phyloP scores from a whole-genome alignment of 2,797 vertebrate genomes.

The Hyperoplus immaculatus region DNA sequence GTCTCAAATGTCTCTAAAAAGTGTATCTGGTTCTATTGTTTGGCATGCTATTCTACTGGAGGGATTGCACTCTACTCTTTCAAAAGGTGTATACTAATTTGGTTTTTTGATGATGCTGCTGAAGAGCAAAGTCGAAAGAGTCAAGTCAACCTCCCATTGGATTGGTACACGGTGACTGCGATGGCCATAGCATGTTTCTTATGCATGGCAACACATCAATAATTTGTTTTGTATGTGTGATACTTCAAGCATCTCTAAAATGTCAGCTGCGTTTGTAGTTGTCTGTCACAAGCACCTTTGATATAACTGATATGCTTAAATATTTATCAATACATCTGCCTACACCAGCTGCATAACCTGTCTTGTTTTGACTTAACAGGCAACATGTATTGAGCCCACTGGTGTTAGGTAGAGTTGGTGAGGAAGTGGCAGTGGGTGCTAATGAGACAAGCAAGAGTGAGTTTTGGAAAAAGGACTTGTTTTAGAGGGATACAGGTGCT shows the following conservation, averaged over 20 bases:
- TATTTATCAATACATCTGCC: not conserved
- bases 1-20: constrained; percentile 27
- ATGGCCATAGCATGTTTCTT: not conserved
- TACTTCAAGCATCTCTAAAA: not conserved
- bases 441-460: too few species aligned
- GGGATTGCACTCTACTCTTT: constrained; percentile 17
- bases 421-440: not conserved
- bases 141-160: not conserved
- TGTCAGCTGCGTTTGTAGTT: not conserved
- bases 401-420: not conserved
- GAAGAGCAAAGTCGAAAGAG: not conserved
- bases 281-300: not conserved
- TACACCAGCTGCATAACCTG: not conserved
- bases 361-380: too few species aligned
- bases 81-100: constrained; percentile 36
- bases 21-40: constrained; percentile 31
- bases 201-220: not conserved
- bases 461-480: too few species aligned
- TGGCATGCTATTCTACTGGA: constrained; percentile 4
- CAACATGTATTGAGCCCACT: not conserved
- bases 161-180: not conserved
- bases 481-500: too few species aligned
- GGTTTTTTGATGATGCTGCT: constrained; percentile 31
- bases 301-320: not conserved
- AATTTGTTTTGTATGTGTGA: not conserved